Evolutionary conservation across 2,113 vertebrate genomes (phyloP).

Genomic region (Lanius collurio): DNA sequence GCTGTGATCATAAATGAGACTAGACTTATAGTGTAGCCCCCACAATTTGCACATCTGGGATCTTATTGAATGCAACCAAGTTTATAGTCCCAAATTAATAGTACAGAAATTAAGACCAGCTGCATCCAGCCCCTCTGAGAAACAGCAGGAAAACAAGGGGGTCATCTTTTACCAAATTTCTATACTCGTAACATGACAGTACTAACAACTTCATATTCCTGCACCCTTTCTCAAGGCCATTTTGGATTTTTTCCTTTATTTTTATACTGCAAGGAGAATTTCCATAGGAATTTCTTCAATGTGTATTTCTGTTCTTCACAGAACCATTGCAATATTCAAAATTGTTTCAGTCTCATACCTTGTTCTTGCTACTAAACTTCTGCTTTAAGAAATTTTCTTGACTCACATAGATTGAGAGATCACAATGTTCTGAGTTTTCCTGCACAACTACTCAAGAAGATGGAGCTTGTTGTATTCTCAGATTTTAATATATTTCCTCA

Average conservation of each 20-base stretch:
- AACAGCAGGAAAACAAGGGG: not conserved
- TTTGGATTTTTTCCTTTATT: not conserved
- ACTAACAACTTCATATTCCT: not conserved
- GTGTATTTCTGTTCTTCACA: not conserved
- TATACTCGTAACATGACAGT: not conserved
- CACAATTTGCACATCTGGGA: not conserved
- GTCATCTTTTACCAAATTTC: not conserved
- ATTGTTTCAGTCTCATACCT: rapidly evolving
- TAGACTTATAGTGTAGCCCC: not conserved
- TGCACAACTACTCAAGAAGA: not conserved
- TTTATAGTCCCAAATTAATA: not conserved
- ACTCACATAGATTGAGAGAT: not conserved
- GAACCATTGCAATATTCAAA: not conserved
- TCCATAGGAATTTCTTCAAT: not conserved
- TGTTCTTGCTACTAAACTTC: not conserved
- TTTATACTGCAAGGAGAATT: not conserved
- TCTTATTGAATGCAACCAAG: not conserved
- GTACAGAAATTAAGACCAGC: not conserved
- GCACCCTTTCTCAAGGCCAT: not conserved
- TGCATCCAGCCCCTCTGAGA: not conserved
- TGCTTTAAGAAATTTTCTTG: not conserved
- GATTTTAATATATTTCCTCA: not conserved
- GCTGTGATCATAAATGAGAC: not conserved
- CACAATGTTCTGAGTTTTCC: too few species aligned
- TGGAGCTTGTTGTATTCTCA: not conserved